Evolutionary conservation across 2,113 vertebrate genomes (phyloP), one percentile per base, ranked within the genome.

Genomic region (Motacilla tschutschensis): DNA sequence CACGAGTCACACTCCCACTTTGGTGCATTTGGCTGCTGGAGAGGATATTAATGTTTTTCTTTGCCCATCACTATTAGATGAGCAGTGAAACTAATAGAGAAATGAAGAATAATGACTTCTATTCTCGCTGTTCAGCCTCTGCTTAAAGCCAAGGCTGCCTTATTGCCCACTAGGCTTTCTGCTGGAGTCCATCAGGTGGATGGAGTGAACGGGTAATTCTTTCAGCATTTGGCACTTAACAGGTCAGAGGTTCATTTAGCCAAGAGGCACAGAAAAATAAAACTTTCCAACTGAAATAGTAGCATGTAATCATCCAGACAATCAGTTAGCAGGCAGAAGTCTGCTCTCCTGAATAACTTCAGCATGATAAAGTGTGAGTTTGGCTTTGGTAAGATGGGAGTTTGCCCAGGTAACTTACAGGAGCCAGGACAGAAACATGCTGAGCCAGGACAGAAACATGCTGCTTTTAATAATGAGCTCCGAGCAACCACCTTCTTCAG

Each of bases 171-270:
- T 40, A 81, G 36, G 31, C 35, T 72, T 85, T 87, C 83, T 86
- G 44, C 57, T 90, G 62, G 78, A 81, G 43, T 76, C 54, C 31
- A 55, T 88, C 77, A 89, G 79, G 50, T 84, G 72, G 29, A 85
- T 48, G 33, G 79, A 87, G 10, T 43, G 54, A 86, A 65, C 0
- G 0, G 46, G 51, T 25, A 88, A 91, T 92, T 93, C 76, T 60
- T 87, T 50, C 82, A 92, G 79, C 46, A 48, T 81, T 87, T 74
- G 70, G 70, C 57, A 90, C 69, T 79, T 71, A 28, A 31, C 25
- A 72, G 73, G 76, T 80, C 89, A 86, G 46, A 64, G 73, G 63
- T 87, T 86, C 70, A 81, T 70, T 85, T 87, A 86, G 64, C 83
- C 38, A 74, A 55, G 17, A 76, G 38, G 58, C 66, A 73, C 10